phyloP scores from a whole-genome alignment of 2,113 vertebrate species.

The Coptodon bakossiorum region DNA sequence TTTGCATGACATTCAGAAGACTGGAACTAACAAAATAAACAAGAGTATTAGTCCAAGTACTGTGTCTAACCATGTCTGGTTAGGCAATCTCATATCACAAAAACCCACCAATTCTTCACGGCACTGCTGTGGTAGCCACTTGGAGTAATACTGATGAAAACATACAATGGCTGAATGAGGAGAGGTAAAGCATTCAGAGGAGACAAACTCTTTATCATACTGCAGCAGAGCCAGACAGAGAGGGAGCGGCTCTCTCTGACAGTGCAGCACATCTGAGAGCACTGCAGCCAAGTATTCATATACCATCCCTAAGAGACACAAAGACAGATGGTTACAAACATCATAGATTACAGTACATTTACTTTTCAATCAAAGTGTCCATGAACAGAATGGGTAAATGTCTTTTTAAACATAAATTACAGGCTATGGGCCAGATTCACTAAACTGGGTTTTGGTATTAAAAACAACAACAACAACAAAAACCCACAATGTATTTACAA shows the following conservation, averaged over 20 bases:
- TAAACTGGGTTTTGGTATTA: background rate
- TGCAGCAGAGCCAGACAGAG: constrained; percentile 85
- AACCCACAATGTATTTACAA: background rate
- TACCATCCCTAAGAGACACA: constrained; percentile 49
- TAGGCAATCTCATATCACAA: background rate
- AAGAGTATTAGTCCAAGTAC: background rate
- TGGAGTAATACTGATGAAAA: constrained; percentile 82
- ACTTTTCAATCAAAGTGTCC: background rate
- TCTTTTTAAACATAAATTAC: background rate
- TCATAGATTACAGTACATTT: background rate
- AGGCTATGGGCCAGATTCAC: background rate
- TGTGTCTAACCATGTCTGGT: background rate
- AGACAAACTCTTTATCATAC: constrained; percentile 79
- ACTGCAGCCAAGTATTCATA: constrained; percentile 76
- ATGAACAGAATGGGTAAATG: background rate
- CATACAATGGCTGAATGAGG: constrained; percentile 53
- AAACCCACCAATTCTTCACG: constrained; percentile 74
- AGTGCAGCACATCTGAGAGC: constrained; percentile 86
- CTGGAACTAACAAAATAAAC: constrained; percentile 61
- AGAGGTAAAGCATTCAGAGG: constrained; percentile 20
- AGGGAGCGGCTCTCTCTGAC: constrained; percentile 86
- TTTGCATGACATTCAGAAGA: background rate
- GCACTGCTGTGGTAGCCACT: constrained; percentile 81
- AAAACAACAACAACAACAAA: background rate
- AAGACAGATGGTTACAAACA: background rate